Base-by-base conservation (phyloP, 2,888 invertebrate genomes). In the Opisthograptis luteolata region DNA sequence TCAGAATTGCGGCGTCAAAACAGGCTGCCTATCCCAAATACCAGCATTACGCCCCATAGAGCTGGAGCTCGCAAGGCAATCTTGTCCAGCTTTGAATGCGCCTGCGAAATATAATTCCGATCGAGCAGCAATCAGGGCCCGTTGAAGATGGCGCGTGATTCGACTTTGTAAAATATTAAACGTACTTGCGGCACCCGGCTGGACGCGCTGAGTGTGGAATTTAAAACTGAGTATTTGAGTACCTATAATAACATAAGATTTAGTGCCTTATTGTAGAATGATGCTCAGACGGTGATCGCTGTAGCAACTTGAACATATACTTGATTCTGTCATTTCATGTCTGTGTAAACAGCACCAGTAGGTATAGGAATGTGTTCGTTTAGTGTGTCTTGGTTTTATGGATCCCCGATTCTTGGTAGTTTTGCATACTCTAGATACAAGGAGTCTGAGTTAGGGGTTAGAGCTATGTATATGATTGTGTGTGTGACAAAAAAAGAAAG, bases 141-240 rank as follows among this genome's bases (percentile, higher is more conserved):
- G 91, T 91, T 90, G 88, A 89, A 88, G 87, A 79, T 71, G 81
- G 83, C 78, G 88, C 91, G 91, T 91, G 91, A 88, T 84, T 67
- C 69, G 91, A 89, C 82, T 91, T 44, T 42, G 67, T 79, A 85
- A 87, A 84, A 87, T 87, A 86, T 86, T 81, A 84, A 84, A 83
- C 80, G 79, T 81, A 75, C 76, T 71, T 66, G 69, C 70, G 65
- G 65, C 63, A 62, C 62, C 58, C 63, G 60, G 3, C 15, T 25
- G 42, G 42, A 42, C 71, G 64, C 60, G 62, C 53, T 61, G 66
- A 53, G 61, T 64, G 69, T 66, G 68, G 67, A 68, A 61, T 64
- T 66, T 57, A 67, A 62, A 70, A 66, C 63, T 66, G 66, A 36
- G 32, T 24, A 13, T 36, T 9, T n/a, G n/a, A 30, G n/a, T 30